These are phyloP conservation scores for Xenops minutus DNA, from an alignment of 2,797 vertebrate genomes.

Conservation along the genomic window DNA sequence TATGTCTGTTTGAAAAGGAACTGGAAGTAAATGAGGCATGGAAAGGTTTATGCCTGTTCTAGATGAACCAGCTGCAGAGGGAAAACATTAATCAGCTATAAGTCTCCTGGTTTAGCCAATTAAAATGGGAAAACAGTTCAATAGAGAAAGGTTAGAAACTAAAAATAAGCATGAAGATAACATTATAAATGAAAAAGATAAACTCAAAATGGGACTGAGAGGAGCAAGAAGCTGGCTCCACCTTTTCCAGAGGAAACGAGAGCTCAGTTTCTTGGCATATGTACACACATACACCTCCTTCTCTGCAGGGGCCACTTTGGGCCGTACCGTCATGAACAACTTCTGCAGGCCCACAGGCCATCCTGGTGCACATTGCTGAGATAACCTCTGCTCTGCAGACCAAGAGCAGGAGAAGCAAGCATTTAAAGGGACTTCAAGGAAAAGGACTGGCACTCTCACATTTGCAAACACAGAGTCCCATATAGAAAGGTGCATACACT, in stretches of 20 bases:
- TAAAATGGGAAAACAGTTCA: not conserved
- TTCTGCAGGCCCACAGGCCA: not conserved
- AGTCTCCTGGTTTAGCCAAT: not conserved
- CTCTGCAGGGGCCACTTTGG: not conserved
- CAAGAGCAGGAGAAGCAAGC: accelerated
- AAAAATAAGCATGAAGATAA: constrained; percentile 1
- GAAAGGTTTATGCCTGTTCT: not conserved
- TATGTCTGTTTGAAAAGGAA: constrained; percentile 25
- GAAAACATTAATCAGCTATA: constrained; percentile 24
- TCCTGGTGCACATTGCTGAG: not conserved
- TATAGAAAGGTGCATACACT: not conserved
- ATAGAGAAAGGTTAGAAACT: not conserved
- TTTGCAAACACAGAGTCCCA: not conserved
- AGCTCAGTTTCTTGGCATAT: not conserved
- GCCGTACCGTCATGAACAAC: not conserved
- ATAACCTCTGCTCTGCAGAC: not conserved
- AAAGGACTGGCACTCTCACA: not conserved
- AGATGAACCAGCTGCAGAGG: constrained; percentile 4
- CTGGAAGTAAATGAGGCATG: constrained; percentile 12
- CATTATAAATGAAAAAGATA: not conserved
- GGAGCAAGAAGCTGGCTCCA: not conserved
- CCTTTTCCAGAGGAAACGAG: not conserved
- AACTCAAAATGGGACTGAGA: not conserved
- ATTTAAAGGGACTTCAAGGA: not conserved
- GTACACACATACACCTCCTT: too few relatives aligned